Conservation (phyloP, 2,113 vertebrate genomes). For the Scomber japonicus region DNA sequence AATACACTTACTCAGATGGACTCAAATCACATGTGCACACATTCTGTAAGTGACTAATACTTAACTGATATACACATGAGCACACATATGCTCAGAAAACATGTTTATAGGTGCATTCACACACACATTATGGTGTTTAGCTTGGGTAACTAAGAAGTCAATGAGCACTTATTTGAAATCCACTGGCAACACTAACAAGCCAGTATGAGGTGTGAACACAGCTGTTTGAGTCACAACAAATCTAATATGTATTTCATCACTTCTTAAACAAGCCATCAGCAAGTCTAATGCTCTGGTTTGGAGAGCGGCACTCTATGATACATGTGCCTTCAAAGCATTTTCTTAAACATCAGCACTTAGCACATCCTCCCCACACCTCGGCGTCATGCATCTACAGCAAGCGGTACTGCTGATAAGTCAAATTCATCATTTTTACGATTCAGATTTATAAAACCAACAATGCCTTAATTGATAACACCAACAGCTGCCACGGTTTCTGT, state of each 20-base stretch:
- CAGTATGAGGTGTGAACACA: slow-evolving; percentile 71
- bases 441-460: slow-evolving; percentile 65
- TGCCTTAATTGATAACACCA: slow-evolving; percentile 65
- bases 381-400: slow-evolving; percentile 45
- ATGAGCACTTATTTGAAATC: slow-evolving; percentile 61
- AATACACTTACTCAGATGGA: slow-evolving; percentile 48
- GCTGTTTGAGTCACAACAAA: slow-evolving; percentile 77
- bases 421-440: slow-evolving; percentile 57
- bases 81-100: slow-evolving; percentile 1
- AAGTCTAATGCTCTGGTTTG: slow-evolving; percentile 72
- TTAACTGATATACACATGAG: neutral
- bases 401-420: slow-evolving; percentile 67
- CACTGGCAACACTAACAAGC: slow-evolving; percentile 63
- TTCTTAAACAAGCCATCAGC: slow-evolving; percentile 79
- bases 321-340: slow-evolving; percentile 75
- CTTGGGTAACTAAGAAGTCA: slow-evolving; percentile 54
- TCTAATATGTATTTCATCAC: slow-evolving; percentile 77
- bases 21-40: slow-evolving; percentile 25
- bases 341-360: slow-evolving; percentile 83
- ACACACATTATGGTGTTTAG: slow-evolving; percentile 39
- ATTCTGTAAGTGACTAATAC: neutral
- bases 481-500: slow-evolving; percentile 54
- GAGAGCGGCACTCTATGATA: slow-evolving; percentile 66
- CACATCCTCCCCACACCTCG: slow-evolving; percentile 54
- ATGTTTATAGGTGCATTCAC: slow-evolving; percentile 8